Evolutionary conservation across 2,797 vertebrate genomes (phyloP).

Genomic region (Ispidina lecontei): DNA sequence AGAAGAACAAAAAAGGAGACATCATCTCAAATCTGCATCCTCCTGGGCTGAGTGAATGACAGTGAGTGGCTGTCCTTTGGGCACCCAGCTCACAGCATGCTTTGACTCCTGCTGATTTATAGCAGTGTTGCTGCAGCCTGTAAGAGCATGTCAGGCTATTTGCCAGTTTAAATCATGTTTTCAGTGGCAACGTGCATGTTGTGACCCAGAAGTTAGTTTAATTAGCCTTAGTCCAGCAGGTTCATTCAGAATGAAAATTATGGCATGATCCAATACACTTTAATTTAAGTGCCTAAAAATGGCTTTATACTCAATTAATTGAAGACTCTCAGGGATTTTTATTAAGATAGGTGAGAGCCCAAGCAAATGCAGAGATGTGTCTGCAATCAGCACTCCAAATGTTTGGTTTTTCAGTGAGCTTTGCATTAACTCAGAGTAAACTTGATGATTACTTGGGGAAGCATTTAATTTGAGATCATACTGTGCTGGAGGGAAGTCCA

Average conservation of each 20-base stretch:
- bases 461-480: background rate
- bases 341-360: slow-evolving; percentile 40
- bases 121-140: background rate
- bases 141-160: background rate
- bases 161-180: slow-evolving; percentile 29
- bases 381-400: background rate
- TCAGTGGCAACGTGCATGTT: slow-evolving; percentile 24
- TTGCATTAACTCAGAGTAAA: slow-evolving; percentile 48
- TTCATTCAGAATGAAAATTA: slow-evolving; percentile 72
- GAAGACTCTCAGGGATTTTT: slow-evolving; percentile 42
- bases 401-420: background rate
- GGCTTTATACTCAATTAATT: slow-evolving; percentile 77
- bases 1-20: background rate
- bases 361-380: background rate
- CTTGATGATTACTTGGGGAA: background rate
- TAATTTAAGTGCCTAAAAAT: slow-evolving; percentile 73
- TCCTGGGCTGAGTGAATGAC: background rate
- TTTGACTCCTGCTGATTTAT: background rate
- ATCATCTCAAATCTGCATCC: background rate
- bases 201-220: slow-evolving; percentile 71
- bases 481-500: background rate
- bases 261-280: slow-evolving; percentile 66
- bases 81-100: background rate
- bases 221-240: slow-evolving; percentile 66
- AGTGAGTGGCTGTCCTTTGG: background rate